Percentiles rank a stretch among this genome's conserved stretches.
Conservation (phyloP, 2,113 vertebrate genomes). For the Hucho hucho region DNA sequence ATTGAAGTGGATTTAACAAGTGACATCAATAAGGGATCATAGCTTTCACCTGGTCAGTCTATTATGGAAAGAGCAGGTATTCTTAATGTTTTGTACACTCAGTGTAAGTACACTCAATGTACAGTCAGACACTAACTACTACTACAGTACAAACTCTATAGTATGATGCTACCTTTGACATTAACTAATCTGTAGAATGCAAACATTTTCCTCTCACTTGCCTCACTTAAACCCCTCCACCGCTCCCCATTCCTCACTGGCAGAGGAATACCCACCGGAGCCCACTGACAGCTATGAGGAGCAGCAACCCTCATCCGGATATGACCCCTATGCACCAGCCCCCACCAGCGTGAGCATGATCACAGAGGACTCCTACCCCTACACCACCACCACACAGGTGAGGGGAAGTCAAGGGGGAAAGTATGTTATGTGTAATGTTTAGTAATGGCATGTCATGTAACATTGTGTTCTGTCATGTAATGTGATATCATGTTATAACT, state of each 20-base stretch:
- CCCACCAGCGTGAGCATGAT: conserved; percentile 72
- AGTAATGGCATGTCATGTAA: not conserved
- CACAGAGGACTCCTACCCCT: conserved; percentile 68
- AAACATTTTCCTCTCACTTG: not conserved
- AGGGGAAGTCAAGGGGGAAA: not conserved
- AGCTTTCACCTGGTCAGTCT: too few relatives aligned
- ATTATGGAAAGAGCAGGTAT: too few relatives aligned
- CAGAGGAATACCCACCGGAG: conserved; percentile 58
- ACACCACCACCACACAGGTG: conserved; percentile 63
- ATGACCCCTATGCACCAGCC: conserved; percentile 53
- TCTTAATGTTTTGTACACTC: too few relatives aligned
- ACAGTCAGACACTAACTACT: too few relatives aligned
- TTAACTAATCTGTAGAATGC: too few relatives aligned
- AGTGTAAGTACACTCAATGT: too few relatives aligned
- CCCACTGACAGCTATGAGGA: conserved; percentile 56
- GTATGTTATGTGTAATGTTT: not conserved
- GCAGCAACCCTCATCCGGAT: conserved; percentile 54
- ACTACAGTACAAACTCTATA: too few relatives aligned
- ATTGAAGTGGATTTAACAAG: too few relatives aligned
- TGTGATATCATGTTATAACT: not conserved
- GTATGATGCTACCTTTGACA: too few relatives aligned
- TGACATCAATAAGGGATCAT: too few relatives aligned
- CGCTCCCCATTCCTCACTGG: not conserved
- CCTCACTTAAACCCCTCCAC: not conserved
- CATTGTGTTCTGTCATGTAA: not conserved